Evolutionary conservation across 37 sponge, comb jelly and placozoan species (phyloP), one percentile per base, ranked within the genome.

Genomic region (Agelas oroides): DNA sequence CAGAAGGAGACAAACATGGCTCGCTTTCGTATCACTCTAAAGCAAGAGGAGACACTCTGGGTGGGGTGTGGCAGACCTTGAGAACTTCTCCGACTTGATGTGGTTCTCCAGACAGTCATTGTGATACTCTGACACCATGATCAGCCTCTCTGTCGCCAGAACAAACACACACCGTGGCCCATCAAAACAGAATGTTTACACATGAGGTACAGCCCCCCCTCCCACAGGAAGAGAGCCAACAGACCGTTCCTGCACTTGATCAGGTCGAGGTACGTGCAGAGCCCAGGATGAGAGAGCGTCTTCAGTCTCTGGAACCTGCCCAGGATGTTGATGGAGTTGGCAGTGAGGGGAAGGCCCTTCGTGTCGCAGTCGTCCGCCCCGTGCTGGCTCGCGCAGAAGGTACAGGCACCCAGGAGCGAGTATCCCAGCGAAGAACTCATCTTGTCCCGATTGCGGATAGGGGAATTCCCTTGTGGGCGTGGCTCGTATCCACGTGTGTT

Each of bases 291-390:
- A 53, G 55, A 37, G 0, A 94, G 68, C 27, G 40, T 21, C 77
- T 32, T 71, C 64, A 99, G 75, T 27, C 59, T 78, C 64, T 91
- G 90, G 71, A 91, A 96, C 13, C 97, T 76, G 31, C 99, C 99
- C 32, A 84, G 39, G 53, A 99, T 90, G 75, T 84, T 79, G 61
- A 95, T 84, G 31, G 92, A 86, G 69, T 95, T 93, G 28, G 92
- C 97, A 2, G 95, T 91, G 11, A 99, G 88, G 54, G 99, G 97
- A 1, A 99, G 92, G 5, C 99, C 99, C 59, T 89, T 90, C 32
- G 68, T 62, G 39, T 94, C 94, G 86, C 94, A 93, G 34, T 90
- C 89, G 39, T 97, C 93, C 16, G 82, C 73, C 0, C 80, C 84
- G 63, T 89, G 91, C n/a, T 87, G 81, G 33, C 84, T 72, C 27